Base-by-base conservation (phyloP, 2,888 invertebrate genomes). In the Phaonia tiefii region DNA sequence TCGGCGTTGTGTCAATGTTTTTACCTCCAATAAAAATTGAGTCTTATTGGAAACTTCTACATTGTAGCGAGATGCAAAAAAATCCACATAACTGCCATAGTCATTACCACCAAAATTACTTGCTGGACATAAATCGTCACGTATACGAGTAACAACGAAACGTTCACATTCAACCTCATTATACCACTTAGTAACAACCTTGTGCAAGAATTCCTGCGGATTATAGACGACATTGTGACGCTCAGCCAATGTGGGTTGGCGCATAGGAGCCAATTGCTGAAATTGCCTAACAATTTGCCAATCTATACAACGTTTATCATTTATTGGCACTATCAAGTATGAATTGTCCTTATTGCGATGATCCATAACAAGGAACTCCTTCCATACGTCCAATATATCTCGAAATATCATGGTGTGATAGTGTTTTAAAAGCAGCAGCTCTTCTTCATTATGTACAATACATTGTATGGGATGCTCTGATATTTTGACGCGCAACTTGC, bases 131-230 rank as follows among this genome's bases (percentile, higher is more conserved):
- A 94, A 88, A 83, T 95, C 92, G 10, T 93, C 91, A 54, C 94
- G 92, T 5, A 97, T 93, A 85, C 93, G 92, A 0, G 95, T 93
- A 0, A 96, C 96, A 26, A 96, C 90, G 87, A 95, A 96, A 22
- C 92, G 91, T 63, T 89, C 88, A 60, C 91, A 90, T 1, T 92
- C 91, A 13, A 87, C 89, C 11, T 90, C 90, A 84, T 95, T 92
- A 89, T 99, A 99, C 94, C 96, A 97, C 0, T 98, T 98, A 79
- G 94, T 94, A 0, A 99, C 95, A 0, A 99, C 94, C 54, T 93
- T 93, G 84, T 95, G 92, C 31, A 93, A 91, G 88, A 95, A 97
- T 20, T 92, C 92, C 44, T 94, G 92, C 10, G 92, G 89, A 0
- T 91, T 91, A 10, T 96, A 94, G 0, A 87, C 80, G 63, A 94